Conservation (phyloP, 2,797 vertebrate genomes). For the Florisuga fusca region DNA sequence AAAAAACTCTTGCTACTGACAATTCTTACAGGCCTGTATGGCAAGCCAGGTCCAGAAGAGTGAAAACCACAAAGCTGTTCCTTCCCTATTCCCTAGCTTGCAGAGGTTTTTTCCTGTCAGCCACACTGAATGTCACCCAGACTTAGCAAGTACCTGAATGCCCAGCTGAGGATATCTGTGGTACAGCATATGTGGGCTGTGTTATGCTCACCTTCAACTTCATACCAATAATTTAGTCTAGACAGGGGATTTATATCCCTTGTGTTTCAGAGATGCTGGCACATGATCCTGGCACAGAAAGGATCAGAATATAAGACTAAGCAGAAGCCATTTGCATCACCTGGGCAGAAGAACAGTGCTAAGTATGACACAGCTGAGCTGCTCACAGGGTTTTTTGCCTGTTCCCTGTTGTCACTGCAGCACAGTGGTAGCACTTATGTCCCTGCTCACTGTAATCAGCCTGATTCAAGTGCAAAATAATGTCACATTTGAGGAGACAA, state of each 20-base stretch:
- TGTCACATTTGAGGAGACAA: background rate
- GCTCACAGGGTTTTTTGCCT: background rate
- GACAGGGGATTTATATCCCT: background rate
- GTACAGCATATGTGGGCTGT: rapidly evolving
- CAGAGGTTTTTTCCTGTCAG: background rate
- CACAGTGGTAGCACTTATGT: background rate
- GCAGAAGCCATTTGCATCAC: background rate
- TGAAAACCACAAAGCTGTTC: background rate
- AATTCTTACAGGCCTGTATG: background rate
- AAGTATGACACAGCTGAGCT: background rate
- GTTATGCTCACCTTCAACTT: background rate
- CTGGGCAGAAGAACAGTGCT: background rate
- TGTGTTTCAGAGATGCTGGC: background rate
- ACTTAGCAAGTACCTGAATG: background rate
- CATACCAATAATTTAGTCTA: background rate
- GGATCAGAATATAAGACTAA: background rate
- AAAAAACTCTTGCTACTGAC: background rate
- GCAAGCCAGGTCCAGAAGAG: background rate
- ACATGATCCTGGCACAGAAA: background rate
- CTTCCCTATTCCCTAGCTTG: background rate
- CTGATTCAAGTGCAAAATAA: background rate
- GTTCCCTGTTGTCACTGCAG: background rate
- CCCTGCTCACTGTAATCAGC: background rate
- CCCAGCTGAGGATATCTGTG: background rate
- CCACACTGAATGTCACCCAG: background rate